Base-by-base conservation (phyloP, 2,888 invertebrate species). In the Agrenia bidenticulata region DNA sequence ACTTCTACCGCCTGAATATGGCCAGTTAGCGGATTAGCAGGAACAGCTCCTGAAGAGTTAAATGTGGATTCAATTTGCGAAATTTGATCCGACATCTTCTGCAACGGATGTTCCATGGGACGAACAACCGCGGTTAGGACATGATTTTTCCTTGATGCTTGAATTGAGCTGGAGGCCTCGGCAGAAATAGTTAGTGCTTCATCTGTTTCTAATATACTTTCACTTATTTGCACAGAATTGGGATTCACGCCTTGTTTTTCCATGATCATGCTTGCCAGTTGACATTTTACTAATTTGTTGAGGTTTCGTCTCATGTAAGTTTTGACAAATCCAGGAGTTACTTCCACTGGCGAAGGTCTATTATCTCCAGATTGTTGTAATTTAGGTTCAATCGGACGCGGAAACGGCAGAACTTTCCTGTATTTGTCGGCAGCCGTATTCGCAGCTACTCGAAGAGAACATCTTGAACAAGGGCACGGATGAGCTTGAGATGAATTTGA, bases 71-170 rank as follows among this genome's bases (percentile, higher is more conserved):
- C 73, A 42, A 73, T 65, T 57, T 75, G 73, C 1, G 73, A 67
- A 26, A 75, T 73, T 60, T 75, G 73, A 37, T 74, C 67, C 0
- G 73, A 66, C 17, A 75, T 54, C 26, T 70, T 71, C 26, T 73
- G 73, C 21, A 75, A 41, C 0, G 75, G 75, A 61, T 75, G 69
- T 61, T 75, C 75, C 73, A 75, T 67, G 1, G 75, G 73, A 32
- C 75, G 56, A 1, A 75, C 75, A 21, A 75, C 75, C 7, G 75
- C 75, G 49, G 56, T 61, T 19, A 49, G 23, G 11, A 51, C 41
- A 13, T 45, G 51, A 21, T 19, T 26, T 39, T 65, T 65, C 26
- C 61, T 26, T 15, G 49, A 13, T 1, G 41, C 39, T 32, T 58
- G 55, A 32, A 32, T 11, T 32, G 32, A 32, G 32, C 32, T 32